These are phyloP conservation scores for Zaprionus nigranus DNA, from an alignment of 1,140 invertebrate genomes.

Conservation along the genomic window DNA sequence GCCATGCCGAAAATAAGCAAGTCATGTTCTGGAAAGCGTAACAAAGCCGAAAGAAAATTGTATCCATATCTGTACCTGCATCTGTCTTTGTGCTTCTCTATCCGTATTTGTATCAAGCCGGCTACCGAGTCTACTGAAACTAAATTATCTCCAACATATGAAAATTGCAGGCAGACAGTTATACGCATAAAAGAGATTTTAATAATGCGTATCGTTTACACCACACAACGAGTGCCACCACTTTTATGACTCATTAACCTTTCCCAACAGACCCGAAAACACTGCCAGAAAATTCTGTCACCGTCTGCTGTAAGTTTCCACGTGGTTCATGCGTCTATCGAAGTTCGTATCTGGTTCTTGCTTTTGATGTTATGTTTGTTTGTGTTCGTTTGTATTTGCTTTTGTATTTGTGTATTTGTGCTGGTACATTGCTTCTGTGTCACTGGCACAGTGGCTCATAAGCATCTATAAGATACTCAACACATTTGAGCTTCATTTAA, in stretches of 20 bases:
- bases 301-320: constrained; percentile 1
- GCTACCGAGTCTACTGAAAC: constrained; percentile 32
- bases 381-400: constrained; percentile 22
- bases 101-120: constrained; percentile 7
- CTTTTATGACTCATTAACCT: constrained; percentile 82
- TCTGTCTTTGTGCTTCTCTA: constrained; percentile 10
- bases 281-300: constrained; percentile 35
- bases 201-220: constrained; percentile 79
- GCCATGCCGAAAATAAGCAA: constrained; percentile 65
- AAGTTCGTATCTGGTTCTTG: constrained; percentile 29
- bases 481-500: constrained; percentile 52
- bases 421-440: constrained; percentile 53
- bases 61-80: constrained; percentile 39
- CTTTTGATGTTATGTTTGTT: constrained; percentile 19
- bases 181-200: constrained; percentile 63
- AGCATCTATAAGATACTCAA: constrained; percentile 59
- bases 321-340: constrained; percentile 36
- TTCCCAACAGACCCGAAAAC: constrained; percentile 44
- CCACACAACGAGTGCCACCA: constrained; percentile 66
- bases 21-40: constrained; percentile 82
- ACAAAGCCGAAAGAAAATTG: constrained; percentile 66
- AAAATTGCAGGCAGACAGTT: constrained; percentile 51
- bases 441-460: constrained; percentile 57
- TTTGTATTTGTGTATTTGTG: constrained; percentile 21
- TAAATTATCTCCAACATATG: constrained; percentile 61